Conservation (phyloP, 1,140 invertebrate species). For the Acromyrmex heyeri region DNA sequence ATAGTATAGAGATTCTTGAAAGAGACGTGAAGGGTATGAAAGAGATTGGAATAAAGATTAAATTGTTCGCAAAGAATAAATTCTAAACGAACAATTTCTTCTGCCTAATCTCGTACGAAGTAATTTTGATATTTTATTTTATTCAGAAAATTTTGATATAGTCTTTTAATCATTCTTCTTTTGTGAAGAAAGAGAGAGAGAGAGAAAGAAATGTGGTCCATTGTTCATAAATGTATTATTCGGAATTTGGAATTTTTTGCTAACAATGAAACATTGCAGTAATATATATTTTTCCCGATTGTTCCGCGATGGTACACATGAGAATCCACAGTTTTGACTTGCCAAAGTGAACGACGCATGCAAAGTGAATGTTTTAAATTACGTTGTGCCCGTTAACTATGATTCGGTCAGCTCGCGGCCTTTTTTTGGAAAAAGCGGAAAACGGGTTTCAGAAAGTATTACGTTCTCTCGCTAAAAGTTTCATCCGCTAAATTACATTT, state of each 20-base stretch:
- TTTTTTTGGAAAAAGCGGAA: conserved; percentile 21
- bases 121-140: conserved; percentile 4
- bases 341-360: conserved; percentile 25
- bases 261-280: not conserved
- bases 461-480: conserved; percentile 43
- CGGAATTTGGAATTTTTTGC: not conserved
- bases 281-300: not conserved
- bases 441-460: conserved; percentile 54
- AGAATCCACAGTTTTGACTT: conserved; percentile 9
- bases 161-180: not conserved
- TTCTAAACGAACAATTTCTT: not conserved
- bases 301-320: not conserved
- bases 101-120: not conserved
- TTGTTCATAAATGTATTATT: not conserved
- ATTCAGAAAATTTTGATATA: not conserved
- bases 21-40: not conserved
- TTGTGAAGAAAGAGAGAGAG: not conserved
- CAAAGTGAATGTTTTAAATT: conserved; percentile 58
- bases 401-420: conserved; percentile 26
- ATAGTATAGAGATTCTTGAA: conserved; percentile 30
- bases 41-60: conserved; percentile 31
- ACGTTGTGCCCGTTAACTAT: conserved; percentile 21
- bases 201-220: not conserved
- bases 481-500: conserved; percentile 54
- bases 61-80: conserved; percentile 8